phyloP scores from a whole-genome alignment of 2,797 vertebrate genomes.

The Sardinella longiceps region DNA sequence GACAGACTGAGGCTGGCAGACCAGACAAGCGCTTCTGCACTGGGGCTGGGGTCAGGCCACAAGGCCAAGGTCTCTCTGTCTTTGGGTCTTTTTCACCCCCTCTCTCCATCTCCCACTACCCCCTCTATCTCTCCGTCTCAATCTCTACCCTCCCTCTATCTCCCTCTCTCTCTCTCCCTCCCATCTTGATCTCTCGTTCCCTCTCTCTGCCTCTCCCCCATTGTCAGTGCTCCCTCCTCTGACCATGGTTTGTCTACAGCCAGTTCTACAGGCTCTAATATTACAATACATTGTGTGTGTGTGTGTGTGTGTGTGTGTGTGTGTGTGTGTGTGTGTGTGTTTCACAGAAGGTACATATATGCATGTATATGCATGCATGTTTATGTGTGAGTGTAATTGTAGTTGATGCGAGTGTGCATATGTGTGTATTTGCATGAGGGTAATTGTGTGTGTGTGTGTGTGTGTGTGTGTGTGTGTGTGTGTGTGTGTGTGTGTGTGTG shows the following conservation, averaged over 20 bases:
- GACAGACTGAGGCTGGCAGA: conserved; percentile 49
- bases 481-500: no score
- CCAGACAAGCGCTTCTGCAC: conserved; percentile 74
- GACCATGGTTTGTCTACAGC: background rate
- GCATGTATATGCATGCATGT: conserved; percentile 27
- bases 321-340: background rate
- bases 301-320: background rate
- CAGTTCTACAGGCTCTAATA: background rate
- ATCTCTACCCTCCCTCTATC: background rate
- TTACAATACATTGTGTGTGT: background rate
- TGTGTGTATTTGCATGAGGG: background rate
- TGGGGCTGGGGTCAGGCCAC: conserved; percentile 72
- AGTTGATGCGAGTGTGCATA: conserved; percentile 27
- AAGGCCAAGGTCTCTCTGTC: conserved; percentile 74
- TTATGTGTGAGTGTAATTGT: background rate
- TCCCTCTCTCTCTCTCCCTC: background rate
- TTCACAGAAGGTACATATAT: background rate
- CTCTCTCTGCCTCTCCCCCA: background rate
- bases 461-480: background rate
- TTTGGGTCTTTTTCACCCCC: background rate
- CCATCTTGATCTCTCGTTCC: background rate
- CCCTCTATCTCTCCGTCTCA: no score
- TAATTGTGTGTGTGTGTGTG: conserved; percentile 30
- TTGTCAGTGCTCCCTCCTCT: background rate
- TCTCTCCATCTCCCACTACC: conserved; percentile 28